A percentile compares a stretch with the other conserved stretches of the same genome.
phyloP scores from a whole-genome alignment of 2,888 invertebrate genomes.

The Lasioglossum villosulum region DNA sequence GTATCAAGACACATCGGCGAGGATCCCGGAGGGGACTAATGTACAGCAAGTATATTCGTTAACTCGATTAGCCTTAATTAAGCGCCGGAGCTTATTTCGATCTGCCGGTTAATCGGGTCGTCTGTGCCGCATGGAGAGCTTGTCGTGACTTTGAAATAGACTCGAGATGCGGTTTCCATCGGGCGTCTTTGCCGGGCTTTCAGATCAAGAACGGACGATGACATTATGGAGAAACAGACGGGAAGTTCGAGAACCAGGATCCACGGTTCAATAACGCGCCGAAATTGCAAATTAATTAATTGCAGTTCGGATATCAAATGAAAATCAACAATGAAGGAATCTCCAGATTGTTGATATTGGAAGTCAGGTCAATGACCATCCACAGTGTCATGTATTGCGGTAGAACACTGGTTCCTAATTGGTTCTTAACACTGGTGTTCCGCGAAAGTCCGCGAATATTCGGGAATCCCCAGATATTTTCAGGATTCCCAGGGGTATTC shows the following conservation, averaged over 20 bases:
- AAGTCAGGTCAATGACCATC: not conserved
- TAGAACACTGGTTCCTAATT: no score
- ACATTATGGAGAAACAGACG: conserved; percentile 3
- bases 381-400: not conserved
- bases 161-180: conserved; percentile 56
- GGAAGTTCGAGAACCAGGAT: conserved; percentile 21
- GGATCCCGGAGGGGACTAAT: conserved; percentile 36
- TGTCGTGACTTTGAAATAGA: conserved; percentile 64
- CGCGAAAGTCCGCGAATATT: no score
- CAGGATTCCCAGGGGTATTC: no score
- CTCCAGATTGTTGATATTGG: not conserved
- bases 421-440: no score
- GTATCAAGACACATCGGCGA: conserved; percentile 63
- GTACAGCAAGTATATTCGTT: conserved; percentile 67
- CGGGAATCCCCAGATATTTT: no score
- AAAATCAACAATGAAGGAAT: not conserved
- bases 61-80: conserved; percentile 72
- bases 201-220: conserved; percentile 23
- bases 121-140: conserved; percentile 38
- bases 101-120: conserved; percentile 68
- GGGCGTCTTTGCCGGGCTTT: conserved; percentile 16
- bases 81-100: conserved; percentile 69
- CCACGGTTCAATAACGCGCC: conserved; percentile 9
- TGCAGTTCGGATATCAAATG: conserved; percentile 9
- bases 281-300: conserved; percentile 53